Conservation (phyloP, 2,113 vertebrate species). For the Penelope pileata region DNA sequence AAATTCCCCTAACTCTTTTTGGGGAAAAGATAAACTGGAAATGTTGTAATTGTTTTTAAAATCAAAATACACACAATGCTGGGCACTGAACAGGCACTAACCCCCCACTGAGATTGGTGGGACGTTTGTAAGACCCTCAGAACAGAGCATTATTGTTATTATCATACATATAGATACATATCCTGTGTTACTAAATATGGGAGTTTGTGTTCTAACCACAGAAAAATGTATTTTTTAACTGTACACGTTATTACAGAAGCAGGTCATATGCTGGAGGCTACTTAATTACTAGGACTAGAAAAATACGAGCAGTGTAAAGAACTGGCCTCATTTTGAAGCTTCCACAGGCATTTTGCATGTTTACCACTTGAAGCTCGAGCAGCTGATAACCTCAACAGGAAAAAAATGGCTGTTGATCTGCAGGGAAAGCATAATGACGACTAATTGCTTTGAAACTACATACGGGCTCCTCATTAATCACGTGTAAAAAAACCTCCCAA, state of each 20-base stretch:
- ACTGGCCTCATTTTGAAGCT: background rate
- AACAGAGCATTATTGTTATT: background rate
- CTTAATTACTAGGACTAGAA: background rate
- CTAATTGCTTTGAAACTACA: background rate
- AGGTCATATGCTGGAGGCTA: background rate
- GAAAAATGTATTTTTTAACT: background rate
- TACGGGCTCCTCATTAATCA: slow-evolving; percentile 10
- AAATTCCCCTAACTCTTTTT: background rate
- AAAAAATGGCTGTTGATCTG: slow-evolving; percentile 4
- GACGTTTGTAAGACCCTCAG: background rate
- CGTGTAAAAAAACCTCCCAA: background rate
- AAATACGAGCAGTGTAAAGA: background rate
- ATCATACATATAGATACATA: background rate
- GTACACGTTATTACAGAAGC: background rate
- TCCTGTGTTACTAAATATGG: background rate
- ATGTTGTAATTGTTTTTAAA: background rate
- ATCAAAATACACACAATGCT: background rate
- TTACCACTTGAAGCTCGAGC: background rate
- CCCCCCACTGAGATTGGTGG: no score
- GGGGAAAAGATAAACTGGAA: background rate
- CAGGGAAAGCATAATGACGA: slow-evolving; percentile 15
- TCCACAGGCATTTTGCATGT: background rate
- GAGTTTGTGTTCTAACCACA: background rate
- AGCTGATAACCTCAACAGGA: slow-evolving; percentile 44
- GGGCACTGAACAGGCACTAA: background rate